These are phyloP conservation scores for Pogonocherus hispidulus DNA, from an alignment of 2,888 invertebrate genomes.

Conservation along the genomic window DNA sequence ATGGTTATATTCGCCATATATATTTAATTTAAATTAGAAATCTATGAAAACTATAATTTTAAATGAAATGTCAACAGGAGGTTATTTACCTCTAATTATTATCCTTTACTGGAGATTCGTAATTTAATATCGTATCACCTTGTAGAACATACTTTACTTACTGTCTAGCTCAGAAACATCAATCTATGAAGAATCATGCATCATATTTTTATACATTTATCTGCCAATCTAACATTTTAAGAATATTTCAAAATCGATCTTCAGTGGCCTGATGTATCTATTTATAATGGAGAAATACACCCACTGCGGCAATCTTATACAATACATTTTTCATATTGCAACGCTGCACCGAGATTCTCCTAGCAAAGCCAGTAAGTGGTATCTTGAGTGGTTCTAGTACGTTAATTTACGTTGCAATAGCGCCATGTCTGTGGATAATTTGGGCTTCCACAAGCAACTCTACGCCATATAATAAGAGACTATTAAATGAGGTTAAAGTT, in stretches of 20 bases:
- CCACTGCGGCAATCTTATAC: slow-evolving; percentile 11
- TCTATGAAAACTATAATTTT: too few relatives aligned
- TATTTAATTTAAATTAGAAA: too few relatives aligned
- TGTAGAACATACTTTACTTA: too few relatives aligned
- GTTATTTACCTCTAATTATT: too few relatives aligned
- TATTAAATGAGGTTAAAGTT: slow-evolving; percentile 57
- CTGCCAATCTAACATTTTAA: neutral
- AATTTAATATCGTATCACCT: too few relatives aligned
- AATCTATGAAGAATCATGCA: too few relatives aligned
- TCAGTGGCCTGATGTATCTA: neutral
- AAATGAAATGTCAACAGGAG: too few relatives aligned
- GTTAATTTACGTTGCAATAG: slow-evolving; percentile 43
- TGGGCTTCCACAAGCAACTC: slow-evolving; percentile 34
- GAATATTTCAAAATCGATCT: neutral
- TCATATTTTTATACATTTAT: too few relatives aligned
- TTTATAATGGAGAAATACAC: neutral
- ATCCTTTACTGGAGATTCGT: too few relatives aligned
- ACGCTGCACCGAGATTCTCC: slow-evolving; percentile 28
- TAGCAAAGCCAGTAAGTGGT: slow-evolving; percentile 25
- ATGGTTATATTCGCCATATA: too few relatives aligned
- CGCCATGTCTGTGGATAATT: slow-evolving; percentile 39
- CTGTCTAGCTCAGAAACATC: too few relatives aligned
- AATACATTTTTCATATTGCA: slow-evolving; percentile 25
- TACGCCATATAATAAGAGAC: slow-evolving; percentile 55
- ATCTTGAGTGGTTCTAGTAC: slow-evolving; percentile 39